Base-by-base conservation (phyloP, 2,797 vertebrate species). In the Crenuchus spilurus region DNA sequence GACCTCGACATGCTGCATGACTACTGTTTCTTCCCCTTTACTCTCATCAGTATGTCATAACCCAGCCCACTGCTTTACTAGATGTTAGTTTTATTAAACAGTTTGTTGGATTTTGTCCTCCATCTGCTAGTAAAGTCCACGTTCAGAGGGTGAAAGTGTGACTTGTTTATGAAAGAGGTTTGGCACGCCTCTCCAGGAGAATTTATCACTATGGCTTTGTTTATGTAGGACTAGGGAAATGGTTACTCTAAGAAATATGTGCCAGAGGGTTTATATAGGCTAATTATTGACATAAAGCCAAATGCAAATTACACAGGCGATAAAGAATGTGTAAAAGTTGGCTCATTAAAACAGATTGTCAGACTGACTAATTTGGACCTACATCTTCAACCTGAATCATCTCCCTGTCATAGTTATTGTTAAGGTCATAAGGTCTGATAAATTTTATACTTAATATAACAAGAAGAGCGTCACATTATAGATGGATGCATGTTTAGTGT, bases 161-260 rank as follows among this genome's bases (percentile, higher is more conserved):
- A 49, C 48, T 62, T 14, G 41, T 66, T 54, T 54, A 6, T 61
- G 28, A 65, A 30, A 2, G 41, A 63, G 14, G 24, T 62, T 16
- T 62, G 62, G 76, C 41, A 55, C 52, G 22, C 26, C 57, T 68
- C 54, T 78, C 57, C 31, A 64, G 68, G 6, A 48, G 9, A 42
- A 18, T 65, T 70, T 73, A 74, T 61, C 61, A 58, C 64, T 52
- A 31, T 61, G 37, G 14, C 26, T 57, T 73, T 44, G 71, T 57
- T 62, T n/a, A 74, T 74, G 70, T 87, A 80, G 52, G 52, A 1
- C 52, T 6, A 7, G 83, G 73, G 80, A 75, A 87, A 83, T 84
- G 80, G 80, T n/a, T 49, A 72, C 37, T 61, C 35, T 28, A 2
- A 20, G 60, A 74, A 51, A 30, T 2, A 33, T 35, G 60, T 39